Base-by-base conservation (phyloP, 2,797 vertebrate species). In the Sebastolobus alascanus region DNA sequence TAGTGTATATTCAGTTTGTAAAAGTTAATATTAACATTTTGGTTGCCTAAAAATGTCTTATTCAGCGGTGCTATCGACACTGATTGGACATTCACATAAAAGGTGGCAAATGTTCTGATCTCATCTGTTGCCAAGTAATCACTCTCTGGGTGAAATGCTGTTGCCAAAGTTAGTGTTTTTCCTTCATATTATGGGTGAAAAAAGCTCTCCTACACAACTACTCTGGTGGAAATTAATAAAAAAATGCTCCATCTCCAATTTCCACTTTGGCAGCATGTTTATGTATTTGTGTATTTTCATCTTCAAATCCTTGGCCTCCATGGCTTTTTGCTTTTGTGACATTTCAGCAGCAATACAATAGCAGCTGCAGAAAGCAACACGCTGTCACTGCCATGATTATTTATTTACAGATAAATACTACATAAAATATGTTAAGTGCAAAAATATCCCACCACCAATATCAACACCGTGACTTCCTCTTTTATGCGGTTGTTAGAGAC, bases 141-240 rank as follows among this genome's bases (percentile, higher is more conserved):
- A 18, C 52, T 68, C n/a, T 43, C 25, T 31, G 6, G 9, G 66
- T 68, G 50, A 82, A 56, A 61, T 11, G 20, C 22, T 33, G 58
- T 58, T n/a, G 50, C 40, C 14, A 73, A 79, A 65, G 25, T 84
- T 29, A 8, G 8, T 65, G 25, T 60, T 16, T 76, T 75, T 59
- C 16, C 59, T 71, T 63, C 68, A 71, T 73, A 64, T 71, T 54
- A 54, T 61, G 73, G 43, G 14, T 79, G 59, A 80, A 50, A 69
- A 16, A 22, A 46, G 29, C 61, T 27, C 14, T n/a, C 5, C 20
- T 6, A 29, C 16, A 35, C 27, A 67, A n/a, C 37, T 20, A 14
- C 7, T 59, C 33, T 22, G 31, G 11, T 25, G 70, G n/a, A 29
- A 68, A 84, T 81, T 16, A 80, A 74, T 46, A 73, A 81, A 78